Percentiles rank a stretch among this genome's conserved stretches.
Conservation (phyloP, 2,888 invertebrate species). For the Hydraecia micacea region DNA sequence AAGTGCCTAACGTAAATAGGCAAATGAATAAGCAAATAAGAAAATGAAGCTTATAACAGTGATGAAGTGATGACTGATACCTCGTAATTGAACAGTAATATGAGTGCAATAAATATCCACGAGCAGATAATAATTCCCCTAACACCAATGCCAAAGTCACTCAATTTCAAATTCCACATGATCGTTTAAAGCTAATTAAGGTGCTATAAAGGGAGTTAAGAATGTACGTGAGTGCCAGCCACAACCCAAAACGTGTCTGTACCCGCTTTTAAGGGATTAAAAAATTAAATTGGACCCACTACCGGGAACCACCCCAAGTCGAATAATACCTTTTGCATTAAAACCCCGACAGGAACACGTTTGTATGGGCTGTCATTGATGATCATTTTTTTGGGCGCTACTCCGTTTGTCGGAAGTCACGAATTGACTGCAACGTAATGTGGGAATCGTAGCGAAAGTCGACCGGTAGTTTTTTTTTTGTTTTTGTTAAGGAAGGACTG, state of each 20-base stretch:
- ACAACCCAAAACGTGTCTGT: constrained; percentile 58
- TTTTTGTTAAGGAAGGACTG: constrained; percentile 34
- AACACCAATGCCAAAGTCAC: constrained; percentile 36
- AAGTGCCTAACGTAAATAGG: constrained; percentile 11
- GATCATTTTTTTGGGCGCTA: constrained; percentile 59
- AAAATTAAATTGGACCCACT: constrained; percentile 58
- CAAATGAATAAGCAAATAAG: constrained; percentile 4
- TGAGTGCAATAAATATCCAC: constrained; percentile 30
- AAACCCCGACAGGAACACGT: constrained; percentile 69
- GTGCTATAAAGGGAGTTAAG: constrained; percentile 50
- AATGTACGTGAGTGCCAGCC: constrained; percentile 51
- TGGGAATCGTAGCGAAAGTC: constrained; percentile 65
- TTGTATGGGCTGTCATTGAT: constrained; percentile 61
- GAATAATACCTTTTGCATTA: constrained; percentile 67
- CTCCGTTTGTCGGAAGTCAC: constrained; percentile 74
- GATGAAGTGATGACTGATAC: constrained; percentile 12
- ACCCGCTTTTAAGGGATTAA: constrained; percentile 60
- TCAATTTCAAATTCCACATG: constrained; percentile 49
- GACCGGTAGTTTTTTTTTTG: constrained; percentile 42
- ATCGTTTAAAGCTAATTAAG: constrained; percentile 62
- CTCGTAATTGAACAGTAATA: constrained; percentile 22
- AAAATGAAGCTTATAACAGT: constrained; percentile 22
- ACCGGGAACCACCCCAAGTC: constrained; percentile 68
- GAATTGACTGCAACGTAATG: constrained; percentile 60
- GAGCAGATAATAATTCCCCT: constrained; percentile 26